Conservation (phyloP, 2,797 vertebrate species). For the Paedocypris micromegethes region DNA sequence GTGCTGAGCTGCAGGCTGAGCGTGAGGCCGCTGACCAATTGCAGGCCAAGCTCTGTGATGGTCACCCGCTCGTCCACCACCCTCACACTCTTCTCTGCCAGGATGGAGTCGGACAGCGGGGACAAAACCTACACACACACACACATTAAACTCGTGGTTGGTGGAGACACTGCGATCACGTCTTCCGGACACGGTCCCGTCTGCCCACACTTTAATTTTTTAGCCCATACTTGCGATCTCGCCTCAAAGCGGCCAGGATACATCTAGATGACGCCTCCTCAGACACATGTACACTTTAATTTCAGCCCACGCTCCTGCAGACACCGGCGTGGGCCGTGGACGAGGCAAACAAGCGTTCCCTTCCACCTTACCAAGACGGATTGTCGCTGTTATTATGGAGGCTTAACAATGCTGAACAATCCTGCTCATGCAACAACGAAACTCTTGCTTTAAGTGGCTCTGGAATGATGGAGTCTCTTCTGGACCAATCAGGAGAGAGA, state of each 20-base stretch:
- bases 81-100: conserved; percentile 90
- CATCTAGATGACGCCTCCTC: conserved; percentile 29
- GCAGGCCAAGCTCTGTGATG: conserved; percentile 85
- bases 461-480: too few relatives aligned
- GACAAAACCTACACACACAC: conserved; percentile 80
- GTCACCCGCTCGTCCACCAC: conserved; percentile 92
- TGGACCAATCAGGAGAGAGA: too few relatives aligned
- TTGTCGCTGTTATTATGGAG: too few relatives aligned
- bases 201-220: conserved; percentile 14
- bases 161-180: conserved; percentile 9
- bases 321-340: background rate
- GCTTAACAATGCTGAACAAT: too few relatives aligned
- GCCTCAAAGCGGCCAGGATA: conserved; percentile 28
- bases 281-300: conserved; percentile 27
- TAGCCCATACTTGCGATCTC: conserved; percentile 26
- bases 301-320: conserved; percentile 15
- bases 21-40: conserved; percentile 85
- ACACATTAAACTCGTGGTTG: conserved; percentile 25
- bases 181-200: conserved; percentile 19
- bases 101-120: conserved; percentile 90
- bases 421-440: too few relatives aligned
- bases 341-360: background rate
- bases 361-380: too few relatives aligned
- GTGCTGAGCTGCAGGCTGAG: conserved; percentile 80
- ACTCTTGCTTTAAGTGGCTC: too few relatives aligned